These are phyloP conservation scores for Trogon melanurus DNA, from an alignment of 2,113 vertebrate species.

Conservation along the genomic window DNA sequence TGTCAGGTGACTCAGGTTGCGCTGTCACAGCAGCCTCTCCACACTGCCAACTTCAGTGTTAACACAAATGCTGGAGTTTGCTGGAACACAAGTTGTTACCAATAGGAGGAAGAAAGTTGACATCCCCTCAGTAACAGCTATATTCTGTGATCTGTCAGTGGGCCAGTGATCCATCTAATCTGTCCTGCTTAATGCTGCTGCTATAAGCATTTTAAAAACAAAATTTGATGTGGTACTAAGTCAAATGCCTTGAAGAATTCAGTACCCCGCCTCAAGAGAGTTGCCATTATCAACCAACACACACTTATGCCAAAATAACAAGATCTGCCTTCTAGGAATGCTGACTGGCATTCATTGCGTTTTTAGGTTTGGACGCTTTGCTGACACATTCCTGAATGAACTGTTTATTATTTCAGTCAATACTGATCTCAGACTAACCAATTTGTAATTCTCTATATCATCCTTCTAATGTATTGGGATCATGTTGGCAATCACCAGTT, in stretches of 20 bases:
- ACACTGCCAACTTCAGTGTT: background rate
- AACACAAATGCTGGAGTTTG: background rate
- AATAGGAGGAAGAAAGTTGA: background rate
- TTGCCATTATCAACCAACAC: background rate
- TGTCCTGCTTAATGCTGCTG: background rate
- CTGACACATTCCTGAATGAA: background rate
- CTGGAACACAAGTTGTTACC: background rate
- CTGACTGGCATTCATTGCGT: background rate
- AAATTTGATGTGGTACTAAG: background rate
- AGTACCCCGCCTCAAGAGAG: background rate
- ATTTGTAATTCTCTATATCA: background rate
- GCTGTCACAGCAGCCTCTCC: background rate
- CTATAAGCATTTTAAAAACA: background rate
- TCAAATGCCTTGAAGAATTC: background rate
- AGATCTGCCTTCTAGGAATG: background rate
- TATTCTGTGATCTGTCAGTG: background rate
- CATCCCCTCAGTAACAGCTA: background rate
- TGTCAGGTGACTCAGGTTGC: background rate
- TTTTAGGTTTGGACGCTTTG: background rate
- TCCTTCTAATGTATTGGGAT: background rate
- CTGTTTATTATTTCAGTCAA: background rate
- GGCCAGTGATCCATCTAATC: background rate
- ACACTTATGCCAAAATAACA: background rate
- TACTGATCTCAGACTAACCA: background rate
- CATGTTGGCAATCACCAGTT: background rate